phyloP scores from a whole-genome alignment of 30 jellyfish, hydroid and myxozoan genomes.

The Cassiopea xamachana region DNA sequence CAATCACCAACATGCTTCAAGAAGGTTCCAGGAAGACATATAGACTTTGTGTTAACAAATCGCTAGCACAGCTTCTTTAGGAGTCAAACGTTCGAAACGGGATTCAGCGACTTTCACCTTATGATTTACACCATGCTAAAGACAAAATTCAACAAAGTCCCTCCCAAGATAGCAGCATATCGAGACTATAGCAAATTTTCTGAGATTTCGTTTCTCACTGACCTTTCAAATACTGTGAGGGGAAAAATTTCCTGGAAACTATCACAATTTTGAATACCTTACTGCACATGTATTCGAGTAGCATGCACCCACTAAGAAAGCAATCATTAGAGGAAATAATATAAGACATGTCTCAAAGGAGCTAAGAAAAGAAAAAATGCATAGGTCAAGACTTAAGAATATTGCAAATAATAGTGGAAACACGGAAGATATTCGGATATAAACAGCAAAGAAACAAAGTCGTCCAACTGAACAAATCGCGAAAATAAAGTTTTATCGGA shows the following conservation, averaged over 20 bases:
- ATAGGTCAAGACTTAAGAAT: not conserved
- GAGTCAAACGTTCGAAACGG: not conserved
- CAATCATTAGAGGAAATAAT: not conserved
- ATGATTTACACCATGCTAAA: not conserved
- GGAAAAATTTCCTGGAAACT: not conserved
- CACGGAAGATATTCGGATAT: conserved; percentile 3
- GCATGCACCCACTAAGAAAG: conserved; percentile 11
- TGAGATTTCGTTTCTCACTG: not conserved
- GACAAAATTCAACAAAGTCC: not conserved
- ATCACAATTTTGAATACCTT: not conserved
- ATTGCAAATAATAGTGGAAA: not conserved
- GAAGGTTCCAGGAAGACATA: not conserved
- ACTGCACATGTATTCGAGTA: not conserved
- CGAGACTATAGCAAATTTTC: not conserved
- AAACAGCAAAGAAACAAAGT: conserved; percentile 26
- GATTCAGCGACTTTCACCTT: not conserved
- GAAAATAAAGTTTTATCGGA: not conserved
- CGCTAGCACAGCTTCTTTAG: not conserved
- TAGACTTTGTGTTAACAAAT: not conserved
- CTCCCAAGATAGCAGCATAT: not conserved
- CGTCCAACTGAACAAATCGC: conserved; percentile 8
- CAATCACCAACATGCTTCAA: not conserved
- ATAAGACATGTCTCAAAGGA: not conserved
- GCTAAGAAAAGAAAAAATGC: not conserved
- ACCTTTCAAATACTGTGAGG: not conserved